Base-by-base conservation (phyloP, 2,888 invertebrate genomes). In the Trichacis sp. region DNA sequence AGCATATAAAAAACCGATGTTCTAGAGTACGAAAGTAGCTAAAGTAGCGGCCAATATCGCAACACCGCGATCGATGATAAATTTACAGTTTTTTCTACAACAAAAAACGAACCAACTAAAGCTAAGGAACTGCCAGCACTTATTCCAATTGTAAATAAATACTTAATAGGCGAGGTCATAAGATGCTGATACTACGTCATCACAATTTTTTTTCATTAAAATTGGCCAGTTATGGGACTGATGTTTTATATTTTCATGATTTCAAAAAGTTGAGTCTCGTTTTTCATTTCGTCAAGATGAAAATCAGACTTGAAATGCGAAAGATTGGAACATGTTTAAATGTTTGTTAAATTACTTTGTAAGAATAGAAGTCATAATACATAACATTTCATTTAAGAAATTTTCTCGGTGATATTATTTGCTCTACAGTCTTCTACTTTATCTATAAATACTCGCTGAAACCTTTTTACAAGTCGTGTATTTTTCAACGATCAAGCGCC, bases 51-150 rank as follows among this genome's bases (percentile, higher is more conserved):
- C 3, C 56, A 61, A 61, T 57, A 51, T 56, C 9, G 36, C 24
- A 33, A 1, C 20, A 18, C 55, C 15, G 38, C 40, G 17, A 43
- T 43, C 2, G 18, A 43, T 9, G 43, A 40, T 75, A 79, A 80
- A 80, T 80, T 78, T 77, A 77, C 76, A 74, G 77, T 80, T 82
- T 82, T 75, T 79, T 81, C 78, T 82, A 79, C 76, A 69, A 72
- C 72, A 49, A 71, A 33, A 71, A 69, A 60, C 36, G 53, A 64
- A 71, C 79, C 79, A 79, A 81, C 81, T 83, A 76, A 79, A 82
- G 82, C 80, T 80, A 78, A 74, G 68, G 73, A 83, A 83, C 81
- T 83, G 82, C 81, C 81, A 79, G 54, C 56, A 62, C 53, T 76
- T 73, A 75, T 75, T 76, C 72, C 65, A 70, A 73, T 65, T 68